These are phyloP conservation scores for Pristionchus entomophagus DNA, from an alignment of 2,888 invertebrate species.

Conservation along the genomic window DNA sequence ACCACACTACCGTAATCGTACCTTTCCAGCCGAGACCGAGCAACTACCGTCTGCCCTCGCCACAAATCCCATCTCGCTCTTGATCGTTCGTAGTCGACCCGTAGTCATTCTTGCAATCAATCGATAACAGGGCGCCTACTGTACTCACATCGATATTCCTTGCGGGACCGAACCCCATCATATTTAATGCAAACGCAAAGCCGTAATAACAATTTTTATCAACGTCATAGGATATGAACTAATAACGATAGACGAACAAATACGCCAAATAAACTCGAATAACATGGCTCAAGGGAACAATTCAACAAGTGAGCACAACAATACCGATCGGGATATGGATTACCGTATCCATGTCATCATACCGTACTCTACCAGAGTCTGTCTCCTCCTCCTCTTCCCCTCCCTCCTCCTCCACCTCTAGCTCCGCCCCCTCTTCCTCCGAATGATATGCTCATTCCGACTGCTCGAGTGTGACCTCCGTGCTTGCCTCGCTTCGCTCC, in stretches of 20 bases:
- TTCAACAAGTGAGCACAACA: not conserved
- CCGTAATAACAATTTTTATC: not conserved
- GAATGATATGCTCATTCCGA: conserved; percentile 30
- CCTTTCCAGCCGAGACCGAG: conserved; percentile 45
- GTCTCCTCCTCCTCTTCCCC: conserved; percentile 1
- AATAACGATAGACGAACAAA: not conserved
- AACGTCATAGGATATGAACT: conserved; percentile 19
- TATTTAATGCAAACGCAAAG: no score
- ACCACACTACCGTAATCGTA: not conserved
- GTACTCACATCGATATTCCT: not conserved
- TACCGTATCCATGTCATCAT: not conserved
- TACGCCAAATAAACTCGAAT: not conserved
- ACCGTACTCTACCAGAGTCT: conserved; percentile 15
- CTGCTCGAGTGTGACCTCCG: conserved; percentile 19
- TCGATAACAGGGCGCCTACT: not conserved
- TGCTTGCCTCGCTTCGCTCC: not conserved
- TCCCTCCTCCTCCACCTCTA: not conserved
- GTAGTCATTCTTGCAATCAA: conserved; percentile 12
- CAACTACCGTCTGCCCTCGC: conserved; percentile 41
- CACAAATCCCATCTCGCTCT: conserved; percentile 42
- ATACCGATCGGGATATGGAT: not conserved
- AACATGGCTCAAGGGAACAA: conserved; percentile 26
- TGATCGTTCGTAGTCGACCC: conserved; percentile 26
- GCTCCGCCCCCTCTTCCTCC: not conserved
- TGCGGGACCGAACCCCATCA: not conserved